phyloP scores from a whole-genome alignment of 2,797 vertebrate genomes.

The Lacerta bilineata region DNA sequence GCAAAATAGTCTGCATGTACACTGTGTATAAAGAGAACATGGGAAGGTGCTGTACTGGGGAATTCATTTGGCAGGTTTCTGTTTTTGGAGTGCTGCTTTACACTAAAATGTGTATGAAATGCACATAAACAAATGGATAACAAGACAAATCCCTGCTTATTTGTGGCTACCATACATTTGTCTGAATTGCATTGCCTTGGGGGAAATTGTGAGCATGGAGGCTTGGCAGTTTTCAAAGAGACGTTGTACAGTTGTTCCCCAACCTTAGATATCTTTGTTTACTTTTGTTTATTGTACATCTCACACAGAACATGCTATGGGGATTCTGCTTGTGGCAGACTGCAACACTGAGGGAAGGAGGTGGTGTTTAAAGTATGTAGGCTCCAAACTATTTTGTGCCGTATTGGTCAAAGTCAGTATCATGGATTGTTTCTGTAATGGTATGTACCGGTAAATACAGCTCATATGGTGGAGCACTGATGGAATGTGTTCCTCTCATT shows the following conservation, averaged over 20 bases:
- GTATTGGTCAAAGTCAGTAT: neutral
- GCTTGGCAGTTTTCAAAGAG: neutral
- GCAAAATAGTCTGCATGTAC: neutral
- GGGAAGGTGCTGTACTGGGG: neutral
- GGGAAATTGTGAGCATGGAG: neutral
- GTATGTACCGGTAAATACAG: neutral
- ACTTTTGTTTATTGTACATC: neutral
- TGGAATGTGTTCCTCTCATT: neutral
- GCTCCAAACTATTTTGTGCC: neutral
- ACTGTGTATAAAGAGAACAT: neutral
- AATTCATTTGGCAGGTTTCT: neutral
- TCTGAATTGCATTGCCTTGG: neutral
- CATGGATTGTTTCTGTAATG: neutral
- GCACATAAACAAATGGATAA: neutral
- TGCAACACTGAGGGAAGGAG: neutral
- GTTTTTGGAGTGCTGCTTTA: neutral
- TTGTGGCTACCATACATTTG: neutral
- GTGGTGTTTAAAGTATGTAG: neutral
- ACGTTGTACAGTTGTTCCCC: neutral
- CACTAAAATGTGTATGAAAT: conserved; percentile 12
- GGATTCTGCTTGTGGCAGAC: neutral
- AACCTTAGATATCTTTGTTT: neutral
- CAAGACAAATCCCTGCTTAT: neutral
- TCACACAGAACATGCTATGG: neutral
- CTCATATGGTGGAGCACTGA: neutral